Base-by-base conservation (phyloP, 92 coral and sea anemone genomes). In the Phymanthus crucifer region DNA sequence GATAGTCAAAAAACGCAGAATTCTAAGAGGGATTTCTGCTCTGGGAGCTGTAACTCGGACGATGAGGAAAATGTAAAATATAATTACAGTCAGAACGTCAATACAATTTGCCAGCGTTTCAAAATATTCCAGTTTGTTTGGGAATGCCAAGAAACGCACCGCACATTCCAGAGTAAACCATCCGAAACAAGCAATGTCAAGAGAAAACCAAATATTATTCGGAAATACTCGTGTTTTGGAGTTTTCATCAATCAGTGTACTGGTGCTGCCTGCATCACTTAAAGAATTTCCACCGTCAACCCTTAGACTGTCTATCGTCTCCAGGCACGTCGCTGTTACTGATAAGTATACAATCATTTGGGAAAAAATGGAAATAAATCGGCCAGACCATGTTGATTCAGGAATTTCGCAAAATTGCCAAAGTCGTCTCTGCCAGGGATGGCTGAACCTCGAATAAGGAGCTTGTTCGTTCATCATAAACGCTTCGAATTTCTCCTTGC, bases 121-220 rank as follows among this genome's bases (percentile, higher is more conserved):
- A 71, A 93, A 90, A 48, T 88, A 93, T 32, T 84, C 89, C n/a
- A 83, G 46, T 85, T 93, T 93, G 64, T 85, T 93, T 13, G 97
- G 97, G 26, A 90, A 87, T 0, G 91, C 86, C 11, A 93, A 73
- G 9, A 88, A 72, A 16, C 97, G 85, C 9, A 90, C 78, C n/a
- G 81, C 94, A 33, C 94, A 93, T 26, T 93, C 97, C 40, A 93
- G 24, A 0, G 92, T 93, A 45, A 93, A 93, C 97, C 97, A 93
- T 24, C 94, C 89, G 69, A 91, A 90, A 47, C 97, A 93, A 21
- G 81, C 89, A 14, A 90, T 77, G 31, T 93, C 97, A 45, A 90
- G 83, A 5, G 81, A 74, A 58, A 93, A 82, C 97, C 97, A 92
- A 32, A 80, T 73, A 43, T 85, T 88, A 14, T 78, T 72, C 1